A percentile compares a stretch with the other conserved stretches of the same genome.
phyloP scores from a whole-genome alignment of 2,797 vertebrate genomes.

The Gouania willdenowi region DNA sequence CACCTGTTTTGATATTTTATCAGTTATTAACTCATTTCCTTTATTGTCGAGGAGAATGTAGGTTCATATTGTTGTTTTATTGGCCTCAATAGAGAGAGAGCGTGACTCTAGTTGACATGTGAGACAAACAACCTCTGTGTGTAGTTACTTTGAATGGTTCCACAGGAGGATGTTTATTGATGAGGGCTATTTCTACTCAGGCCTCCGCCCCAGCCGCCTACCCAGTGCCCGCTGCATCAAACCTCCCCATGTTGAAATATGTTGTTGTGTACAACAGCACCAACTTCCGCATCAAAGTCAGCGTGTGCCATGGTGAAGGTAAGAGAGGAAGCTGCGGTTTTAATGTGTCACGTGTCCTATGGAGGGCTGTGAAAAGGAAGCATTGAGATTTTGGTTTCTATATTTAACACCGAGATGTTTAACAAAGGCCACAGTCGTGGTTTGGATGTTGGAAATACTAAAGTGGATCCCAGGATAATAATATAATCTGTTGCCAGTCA shows the following conservation, averaged over 20 bases:
- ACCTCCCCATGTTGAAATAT: constrained; percentile 33
- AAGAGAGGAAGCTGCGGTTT: constrained; percentile 5
- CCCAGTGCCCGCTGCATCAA: constrained; percentile 8
- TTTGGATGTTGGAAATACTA: neutral
- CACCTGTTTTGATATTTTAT: neutral
- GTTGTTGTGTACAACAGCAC: constrained; percentile 3
- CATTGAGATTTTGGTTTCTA: constrained; percentile 9
- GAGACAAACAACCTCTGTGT: constrained; percentile 60
- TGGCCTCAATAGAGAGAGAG: constrained; percentile 14
- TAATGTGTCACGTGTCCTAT: constrained; percentile 3
- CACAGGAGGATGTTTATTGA: constrained; percentile 74
- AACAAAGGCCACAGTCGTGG: constrained; percentile 7
- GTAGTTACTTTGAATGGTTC: constrained; percentile 59
- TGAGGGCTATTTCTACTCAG: constrained; percentile 67
- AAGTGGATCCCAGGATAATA: constrained; percentile 5
- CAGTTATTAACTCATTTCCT: neutral
- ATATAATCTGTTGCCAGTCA: constrained; percentile 17
- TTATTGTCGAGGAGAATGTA: neutral
- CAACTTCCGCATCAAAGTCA: neutral
- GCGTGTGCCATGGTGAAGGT: constrained; percentile 17
- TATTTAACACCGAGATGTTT: neutral
- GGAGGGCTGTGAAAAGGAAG: neutral
- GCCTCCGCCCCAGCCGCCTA: constrained; percentile 51
- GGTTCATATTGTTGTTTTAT: constrained; percentile 21
- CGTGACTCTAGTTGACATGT: constrained; percentile 30